Conservation (phyloP, 1,140 invertebrate genomes). For the Penaeus japonicus region DNA sequence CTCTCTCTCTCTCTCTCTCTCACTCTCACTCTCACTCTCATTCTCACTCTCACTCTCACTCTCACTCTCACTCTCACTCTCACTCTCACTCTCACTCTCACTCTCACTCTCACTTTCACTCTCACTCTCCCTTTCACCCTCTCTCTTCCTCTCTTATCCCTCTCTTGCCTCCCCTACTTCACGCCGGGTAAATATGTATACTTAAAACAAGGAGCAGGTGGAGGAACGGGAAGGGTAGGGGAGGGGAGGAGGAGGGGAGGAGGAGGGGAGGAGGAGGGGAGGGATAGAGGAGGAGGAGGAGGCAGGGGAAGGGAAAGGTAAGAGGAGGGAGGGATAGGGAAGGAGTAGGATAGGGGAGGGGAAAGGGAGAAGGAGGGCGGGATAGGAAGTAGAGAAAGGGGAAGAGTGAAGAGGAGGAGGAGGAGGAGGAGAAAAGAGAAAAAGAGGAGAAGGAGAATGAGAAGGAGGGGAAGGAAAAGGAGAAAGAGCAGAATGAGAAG, state of each 20-base stretch:
- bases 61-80: neutral
- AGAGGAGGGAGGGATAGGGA: neutral
- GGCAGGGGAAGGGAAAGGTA: neutral
- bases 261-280: too few species aligned
- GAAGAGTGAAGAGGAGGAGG: neutral
- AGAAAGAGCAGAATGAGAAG: neutral
- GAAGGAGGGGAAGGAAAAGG: neutral
- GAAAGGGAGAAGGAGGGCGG: neutral
- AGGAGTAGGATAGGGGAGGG: neutral
- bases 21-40: slow-evolving; percentile 32
- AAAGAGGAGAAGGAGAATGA: neutral
- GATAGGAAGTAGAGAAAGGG: neutral
- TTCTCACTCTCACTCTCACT: neutral
- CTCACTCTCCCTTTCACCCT: too few species aligned
- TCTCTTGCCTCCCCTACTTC: too few species aligned
- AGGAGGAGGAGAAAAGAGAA: neutral
- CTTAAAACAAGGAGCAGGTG: neutral
- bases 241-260: neutral
- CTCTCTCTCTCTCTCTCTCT: slow-evolving; percentile 37
- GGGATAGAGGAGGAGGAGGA: neutral
- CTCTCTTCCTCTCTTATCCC: too few species aligned
- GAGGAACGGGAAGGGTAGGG: neutral
- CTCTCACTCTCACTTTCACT: neutral
- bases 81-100: neutral
- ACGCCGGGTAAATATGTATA: too few species aligned